Evolutionary conservation across 2,113 vertebrate species (phyloP).

Genomic region (Sylvilagus bachmani): DNA sequence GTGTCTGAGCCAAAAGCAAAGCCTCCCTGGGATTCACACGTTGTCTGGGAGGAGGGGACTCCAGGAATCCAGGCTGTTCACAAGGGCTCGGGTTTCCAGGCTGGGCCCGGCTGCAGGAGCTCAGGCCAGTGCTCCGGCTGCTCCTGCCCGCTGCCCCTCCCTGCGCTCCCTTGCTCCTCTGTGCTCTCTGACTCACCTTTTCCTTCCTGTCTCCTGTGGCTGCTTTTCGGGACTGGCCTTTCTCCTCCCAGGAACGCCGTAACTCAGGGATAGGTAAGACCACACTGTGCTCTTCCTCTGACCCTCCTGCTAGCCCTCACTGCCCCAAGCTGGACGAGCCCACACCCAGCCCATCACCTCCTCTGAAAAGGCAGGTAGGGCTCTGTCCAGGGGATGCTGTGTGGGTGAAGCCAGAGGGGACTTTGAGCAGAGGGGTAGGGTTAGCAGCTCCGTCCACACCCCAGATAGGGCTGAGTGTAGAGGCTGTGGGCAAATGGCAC

Average conservation of each 20-base stretch:
- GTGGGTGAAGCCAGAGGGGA: background rate
- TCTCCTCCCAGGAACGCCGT: constrained; percentile 81
- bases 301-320: constrained; percentile 86
- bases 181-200: constrained; percentile 77
- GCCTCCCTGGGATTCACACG: constrained; percentile 27
- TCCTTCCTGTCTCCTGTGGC: constrained; percentile 65
- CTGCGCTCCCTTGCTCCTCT: constrained; percentile 60
- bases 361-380: constrained; percentile 94
- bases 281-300: constrained; percentile 82
- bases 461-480: background rate
- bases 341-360: constrained; percentile 84
- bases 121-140: background rate
- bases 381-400: constrained; percentile 54
- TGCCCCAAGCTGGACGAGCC: constrained; percentile 89
- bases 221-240: constrained; percentile 74
- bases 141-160: constrained; percentile 70
- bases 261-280: constrained; percentile 84
- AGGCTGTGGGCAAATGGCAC: background rate
- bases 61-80: background rate
- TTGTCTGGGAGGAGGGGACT: constrained; percentile 20
- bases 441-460: background rate
- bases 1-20: constrained; percentile 33
- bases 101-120: background rate
- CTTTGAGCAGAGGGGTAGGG: constrained; percentile 32
- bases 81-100: background rate